Evolutionary conservation across 2,888 invertebrate genomes (phyloP).

Genomic region (Andrena minutula): DNA sequence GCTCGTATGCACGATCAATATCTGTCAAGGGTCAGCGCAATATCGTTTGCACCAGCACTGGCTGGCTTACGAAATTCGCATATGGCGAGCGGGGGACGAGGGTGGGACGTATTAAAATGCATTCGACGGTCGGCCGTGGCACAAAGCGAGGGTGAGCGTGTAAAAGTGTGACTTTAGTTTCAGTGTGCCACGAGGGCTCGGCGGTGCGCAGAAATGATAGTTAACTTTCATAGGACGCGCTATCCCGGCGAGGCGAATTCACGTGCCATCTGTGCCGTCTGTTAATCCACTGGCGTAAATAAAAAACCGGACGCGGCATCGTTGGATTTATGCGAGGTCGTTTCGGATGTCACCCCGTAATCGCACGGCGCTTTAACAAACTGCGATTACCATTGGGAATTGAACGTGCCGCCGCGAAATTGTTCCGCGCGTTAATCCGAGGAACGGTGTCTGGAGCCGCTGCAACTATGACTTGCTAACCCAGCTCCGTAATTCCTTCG

Average conservation of each 20-base stretch:
- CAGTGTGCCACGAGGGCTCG: slow-evolving; percentile 49
- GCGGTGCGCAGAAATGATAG: slow-evolving; percentile 18
- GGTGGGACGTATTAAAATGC: slow-evolving; percentile 74
- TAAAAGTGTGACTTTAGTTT: slow-evolving; percentile 59
- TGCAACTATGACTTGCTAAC: too few relatives aligned
- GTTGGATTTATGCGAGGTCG: background rate
- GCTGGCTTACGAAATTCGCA: slow-evolving; percentile 52
- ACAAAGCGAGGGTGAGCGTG: slow-evolving; percentile 50
- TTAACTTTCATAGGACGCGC: slow-evolving; percentile 37
- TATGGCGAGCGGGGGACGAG: slow-evolving; percentile 60
- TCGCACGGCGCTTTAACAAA: background rate
- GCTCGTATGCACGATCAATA: slow-evolving; percentile 42
- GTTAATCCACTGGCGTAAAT: slow-evolving; percentile 24
- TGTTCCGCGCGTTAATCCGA: background rate
- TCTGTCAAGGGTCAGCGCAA: slow-evolving; percentile 33
- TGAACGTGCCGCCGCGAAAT: slow-evolving; percentile 1
- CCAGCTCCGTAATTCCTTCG: background rate
- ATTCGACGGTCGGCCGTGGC: slow-evolving; percentile 43
- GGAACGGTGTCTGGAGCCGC: background rate
- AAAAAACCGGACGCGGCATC: background rate
- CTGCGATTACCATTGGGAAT: slow-evolving; percentile 2
- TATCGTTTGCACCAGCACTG: slow-evolving; percentile 21
- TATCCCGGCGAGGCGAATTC: slow-evolving; percentile 49
- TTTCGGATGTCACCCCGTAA: background rate
- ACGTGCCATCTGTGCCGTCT: slow-evolving; percentile 65